Conservation (phyloP, 2,113 vertebrate species). For the Chauna torquata region DNA sequence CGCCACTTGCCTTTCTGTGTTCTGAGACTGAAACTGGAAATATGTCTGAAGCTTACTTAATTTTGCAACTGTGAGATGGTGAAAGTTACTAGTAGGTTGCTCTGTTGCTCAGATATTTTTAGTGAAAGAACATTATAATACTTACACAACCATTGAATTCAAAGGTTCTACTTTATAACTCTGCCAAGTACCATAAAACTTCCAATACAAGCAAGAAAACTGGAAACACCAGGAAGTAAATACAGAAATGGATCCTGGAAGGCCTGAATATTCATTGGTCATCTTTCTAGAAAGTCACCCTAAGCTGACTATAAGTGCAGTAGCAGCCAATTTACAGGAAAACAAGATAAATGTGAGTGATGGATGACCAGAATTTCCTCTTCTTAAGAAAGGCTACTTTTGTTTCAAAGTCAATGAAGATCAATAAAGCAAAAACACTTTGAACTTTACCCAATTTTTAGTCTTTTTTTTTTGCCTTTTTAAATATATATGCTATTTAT, state of each 20-base stretch:
- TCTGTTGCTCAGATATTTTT: not conserved
- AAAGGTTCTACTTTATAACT: not conserved
- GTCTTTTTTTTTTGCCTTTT: not conserved
- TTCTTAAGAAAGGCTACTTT: not conserved
- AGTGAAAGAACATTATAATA: not conserved
- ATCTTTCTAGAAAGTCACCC: not conserved
- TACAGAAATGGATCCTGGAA: not conserved
- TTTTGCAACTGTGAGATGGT: not conserved
- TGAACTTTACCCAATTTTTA: not conserved
- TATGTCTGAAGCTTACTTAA: not conserved
- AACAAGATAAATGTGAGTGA: not conserved
- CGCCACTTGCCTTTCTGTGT: not conserved
- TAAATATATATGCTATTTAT: not conserved
- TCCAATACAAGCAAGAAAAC: not conserved
- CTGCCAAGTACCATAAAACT: not conserved
- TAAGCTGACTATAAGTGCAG: not conserved
- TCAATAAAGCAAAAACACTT: not conserved
- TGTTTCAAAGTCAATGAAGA: not conserved
- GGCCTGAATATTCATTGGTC: not conserved
- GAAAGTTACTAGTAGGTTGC: not conserved
- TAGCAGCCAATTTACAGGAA: not conserved
- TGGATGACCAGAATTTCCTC: not conserved
- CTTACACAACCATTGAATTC: not conserved
- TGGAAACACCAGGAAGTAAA: not conserved
- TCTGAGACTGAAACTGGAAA: not conserved